Base-by-base conservation (phyloP, 1,140 invertebrate genomes). In the Drosophila seguyi region DNA sequence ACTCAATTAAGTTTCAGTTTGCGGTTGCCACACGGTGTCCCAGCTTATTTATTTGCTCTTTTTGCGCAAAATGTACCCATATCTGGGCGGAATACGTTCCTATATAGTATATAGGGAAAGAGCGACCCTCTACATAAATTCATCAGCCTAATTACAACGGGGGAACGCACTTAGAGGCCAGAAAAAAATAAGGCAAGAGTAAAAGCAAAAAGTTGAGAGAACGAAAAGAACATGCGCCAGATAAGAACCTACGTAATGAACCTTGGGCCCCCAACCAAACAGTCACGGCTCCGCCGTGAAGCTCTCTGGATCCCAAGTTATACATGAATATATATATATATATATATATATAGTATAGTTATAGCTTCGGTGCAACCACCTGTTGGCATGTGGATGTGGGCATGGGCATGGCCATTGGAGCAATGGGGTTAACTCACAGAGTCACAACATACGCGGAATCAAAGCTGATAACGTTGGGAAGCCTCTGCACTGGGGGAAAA, bases 91-190 rank as follows among this genome's bases (percentile, higher is more conserved):
- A 78, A 68, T 62, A 48, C 29, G 22, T 13, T 29, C 10, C 45
- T 36, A 45, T 45, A 66, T 62, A 62, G 31, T 27, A 42, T 57
- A 38, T 20, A 13, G 50, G 47, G 50, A 52, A 16, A 39, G 42
- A 14, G 50, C 10, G 29, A 13, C 18, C 11, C 50, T 36, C 39
- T 56, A 73, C 62, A 88, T 88, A 88, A 88, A 88, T 88, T 90
- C 81, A 88, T 88, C 84, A 88, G 68, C 73, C 79, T 88, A 88
- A 88, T 90, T 88, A 90, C 85, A 85, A 52, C 42, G 36, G 31
- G 45, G 41, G 31, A 80, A 71, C 59, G 76, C 79, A 78, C 60
- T 61, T 74, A 75, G 65, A 56, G 34, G 59, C 53, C 68, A 61
- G 50, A 53, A 36, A 1, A 52, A 22, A 50, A 48, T 36, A 36